Conservation (phyloP, 2,113 vertebrate genomes). For the Clupea harengus region DNA sequence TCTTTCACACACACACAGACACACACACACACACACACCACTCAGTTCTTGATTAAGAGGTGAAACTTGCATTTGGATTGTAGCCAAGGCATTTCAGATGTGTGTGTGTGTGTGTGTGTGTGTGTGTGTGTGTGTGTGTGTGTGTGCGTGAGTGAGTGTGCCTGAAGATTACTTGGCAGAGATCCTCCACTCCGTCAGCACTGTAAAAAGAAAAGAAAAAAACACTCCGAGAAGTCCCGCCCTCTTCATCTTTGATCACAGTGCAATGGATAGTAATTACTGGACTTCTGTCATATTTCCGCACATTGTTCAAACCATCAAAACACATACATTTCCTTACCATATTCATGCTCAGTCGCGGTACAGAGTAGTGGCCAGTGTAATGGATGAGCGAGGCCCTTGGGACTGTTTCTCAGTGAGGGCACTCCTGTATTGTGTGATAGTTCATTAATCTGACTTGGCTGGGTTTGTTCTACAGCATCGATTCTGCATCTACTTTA, state of each 20-base stretch:
- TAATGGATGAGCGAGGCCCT: background rate
- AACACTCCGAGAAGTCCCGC: background rate
- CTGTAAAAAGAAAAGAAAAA: background rate
- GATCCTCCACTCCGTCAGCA: background rate
- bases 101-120: background rate
- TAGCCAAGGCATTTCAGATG: background rate
- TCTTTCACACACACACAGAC: too few species aligned
- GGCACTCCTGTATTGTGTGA: background rate
- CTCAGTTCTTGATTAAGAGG: background rate
- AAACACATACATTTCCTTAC: background rate
- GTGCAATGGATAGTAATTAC: background rate
- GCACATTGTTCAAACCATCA: background rate
- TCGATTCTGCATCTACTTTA: background rate
- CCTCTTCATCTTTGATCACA: background rate
- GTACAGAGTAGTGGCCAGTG: background rate
- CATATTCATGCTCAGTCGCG: background rate
- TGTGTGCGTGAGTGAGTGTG: constrained; percentile 5
- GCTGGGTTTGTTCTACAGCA: background rate
- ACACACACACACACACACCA: too few species aligned
- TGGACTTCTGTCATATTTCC: background rate
- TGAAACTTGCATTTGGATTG: background rate
- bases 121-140: background rate
- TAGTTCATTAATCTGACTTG: background rate
- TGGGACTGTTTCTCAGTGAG: background rate
- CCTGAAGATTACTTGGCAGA: background rate